phyloP scores from a whole-genome alignment of 2,113 vertebrate genomes.

The Kobus ellipsiprymnus region DNA sequence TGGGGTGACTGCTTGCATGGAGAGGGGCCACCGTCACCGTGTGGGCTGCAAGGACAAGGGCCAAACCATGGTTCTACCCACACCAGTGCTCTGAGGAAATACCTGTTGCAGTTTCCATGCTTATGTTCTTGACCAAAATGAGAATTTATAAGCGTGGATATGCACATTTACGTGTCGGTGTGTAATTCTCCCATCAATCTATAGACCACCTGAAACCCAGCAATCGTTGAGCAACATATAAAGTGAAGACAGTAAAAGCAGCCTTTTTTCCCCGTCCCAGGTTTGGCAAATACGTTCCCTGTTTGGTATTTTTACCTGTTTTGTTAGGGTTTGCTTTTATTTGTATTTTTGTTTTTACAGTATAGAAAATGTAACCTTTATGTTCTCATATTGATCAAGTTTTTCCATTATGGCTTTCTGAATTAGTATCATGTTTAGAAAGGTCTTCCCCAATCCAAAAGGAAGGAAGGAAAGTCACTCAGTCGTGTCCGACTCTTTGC shows the following conservation, averaged over 20 bases:
- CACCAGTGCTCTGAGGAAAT: not conserved
- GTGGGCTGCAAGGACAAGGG: not conserved
- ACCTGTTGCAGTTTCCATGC: not conserved
- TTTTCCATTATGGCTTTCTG: not conserved
- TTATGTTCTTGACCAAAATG: not conserved
- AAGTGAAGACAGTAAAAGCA: not conserved
- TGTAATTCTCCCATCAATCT: not conserved
- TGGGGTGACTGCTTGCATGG: too few species aligned
- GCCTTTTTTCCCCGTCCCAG: not conserved
- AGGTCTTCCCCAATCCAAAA: not conserved
- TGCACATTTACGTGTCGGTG: not conserved
- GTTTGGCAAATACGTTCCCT: not conserved
- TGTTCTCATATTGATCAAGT: not conserved
- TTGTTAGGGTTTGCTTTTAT: not conserved
- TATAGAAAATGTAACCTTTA: not conserved
- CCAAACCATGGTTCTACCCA: not conserved
- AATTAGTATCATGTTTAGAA: not conserved
- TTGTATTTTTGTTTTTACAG: not conserved
- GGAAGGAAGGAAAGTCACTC: too few species aligned
- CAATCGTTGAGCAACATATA: not conserved
- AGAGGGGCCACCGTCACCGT: not conserved
- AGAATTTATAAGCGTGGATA: not conserved
- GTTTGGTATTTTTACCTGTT: not conserved
- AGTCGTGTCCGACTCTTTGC: too few species aligned
- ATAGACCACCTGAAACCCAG: not conserved